Percentiles rank a stretch among this genome's conserved stretches.
Evolutionary conservation across 2,113 vertebrate species (phyloP).

Genomic region (Barbus barbus): DNA sequence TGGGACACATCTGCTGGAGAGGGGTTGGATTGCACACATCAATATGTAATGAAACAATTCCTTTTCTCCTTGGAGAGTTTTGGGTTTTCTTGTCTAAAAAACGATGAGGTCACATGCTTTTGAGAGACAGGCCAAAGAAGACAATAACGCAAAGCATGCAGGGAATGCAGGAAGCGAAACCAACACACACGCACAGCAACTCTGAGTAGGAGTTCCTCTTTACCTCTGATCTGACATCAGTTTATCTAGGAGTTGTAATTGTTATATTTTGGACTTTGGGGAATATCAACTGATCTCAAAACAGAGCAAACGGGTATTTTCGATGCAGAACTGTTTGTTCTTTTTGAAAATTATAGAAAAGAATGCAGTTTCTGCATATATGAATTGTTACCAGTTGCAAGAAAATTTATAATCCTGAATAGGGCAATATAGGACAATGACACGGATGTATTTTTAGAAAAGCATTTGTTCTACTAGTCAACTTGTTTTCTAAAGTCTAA

Average conservation of each 20-base stretch:
- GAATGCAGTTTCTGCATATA: not conserved
- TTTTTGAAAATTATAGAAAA: not conserved
- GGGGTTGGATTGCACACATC: not conserved
- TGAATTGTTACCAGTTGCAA: not conserved
- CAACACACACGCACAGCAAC: too few relatives aligned
- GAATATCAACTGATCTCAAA: not conserved
- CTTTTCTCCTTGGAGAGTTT: constrained; percentile 47
- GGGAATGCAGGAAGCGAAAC: constrained; percentile 78
- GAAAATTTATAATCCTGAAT: not conserved
- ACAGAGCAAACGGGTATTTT: not conserved
- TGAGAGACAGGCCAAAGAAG: not conserved
- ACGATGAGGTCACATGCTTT: constrained; percentile 60
- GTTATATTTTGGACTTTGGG: not conserved
- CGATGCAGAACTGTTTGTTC: not conserved
- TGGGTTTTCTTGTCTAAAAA: constrained; percentile 6
- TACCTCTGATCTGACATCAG: constrained; percentile 31
- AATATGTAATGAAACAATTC: constrained; percentile 44
- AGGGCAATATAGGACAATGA: not conserved
- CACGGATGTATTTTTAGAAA: not conserved
- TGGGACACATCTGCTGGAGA: not conserved
- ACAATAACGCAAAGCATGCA: constrained; percentile 61
- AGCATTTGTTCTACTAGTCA: not conserved
- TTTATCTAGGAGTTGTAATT: not conserved
- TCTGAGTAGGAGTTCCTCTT: not conserved
- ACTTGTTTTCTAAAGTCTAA: too few relatives aligned